Conservation (phyloP, 2,888 invertebrate species). For the Aphodius granarius region DNA sequence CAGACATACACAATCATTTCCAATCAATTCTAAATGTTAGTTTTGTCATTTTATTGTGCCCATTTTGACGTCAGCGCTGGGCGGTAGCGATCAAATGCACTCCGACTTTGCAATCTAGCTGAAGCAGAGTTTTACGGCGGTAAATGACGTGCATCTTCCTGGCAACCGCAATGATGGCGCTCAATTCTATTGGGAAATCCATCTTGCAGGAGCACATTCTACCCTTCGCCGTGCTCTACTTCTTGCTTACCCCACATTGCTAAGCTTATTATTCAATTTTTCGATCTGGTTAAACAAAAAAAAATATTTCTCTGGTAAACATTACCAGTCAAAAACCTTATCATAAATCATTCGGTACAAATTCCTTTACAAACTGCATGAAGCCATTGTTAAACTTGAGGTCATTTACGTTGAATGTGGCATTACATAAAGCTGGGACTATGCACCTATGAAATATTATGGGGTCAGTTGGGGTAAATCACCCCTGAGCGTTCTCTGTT, state of each 20-base stretch:
- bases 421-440: not conserved
- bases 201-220: not conserved
- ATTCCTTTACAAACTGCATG: not conserved
- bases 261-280: not conserved
- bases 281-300: too few relatives aligned
- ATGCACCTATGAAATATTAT: not conserved
- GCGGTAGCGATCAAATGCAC: not conserved
- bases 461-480: not conserved
- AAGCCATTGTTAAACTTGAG: not conserved
- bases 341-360: not conserved
- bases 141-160: not conserved
- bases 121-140: not conserved
- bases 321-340: too few relatives aligned
- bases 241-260: not conserved
- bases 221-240: not conserved
- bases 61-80: not conserved
- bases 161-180: not conserved
- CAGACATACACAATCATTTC: not conserved
- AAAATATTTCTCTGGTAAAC: too few relatives aligned
- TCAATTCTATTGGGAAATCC: not conserved
- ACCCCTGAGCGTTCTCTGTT: not conserved
- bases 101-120: not conserved
- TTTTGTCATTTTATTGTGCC: not conserved
- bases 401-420: not conserved
- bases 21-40: not conserved